Evolutionary conservation across 2,888 invertebrate species (phyloP).

Genomic region (Eupithecia centaureata): DNA sequence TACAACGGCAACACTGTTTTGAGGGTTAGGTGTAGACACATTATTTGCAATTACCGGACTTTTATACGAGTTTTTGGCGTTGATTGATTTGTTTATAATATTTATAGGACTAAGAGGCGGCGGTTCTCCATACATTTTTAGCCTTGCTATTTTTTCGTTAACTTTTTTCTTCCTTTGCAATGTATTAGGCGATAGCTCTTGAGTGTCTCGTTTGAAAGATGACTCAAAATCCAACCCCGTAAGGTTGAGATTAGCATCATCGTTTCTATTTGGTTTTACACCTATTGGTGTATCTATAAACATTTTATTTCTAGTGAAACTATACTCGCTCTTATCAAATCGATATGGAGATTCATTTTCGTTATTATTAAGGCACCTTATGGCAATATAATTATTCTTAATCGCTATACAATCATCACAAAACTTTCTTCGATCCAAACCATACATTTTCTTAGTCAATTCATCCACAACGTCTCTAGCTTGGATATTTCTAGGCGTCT

Average conservation of each 20-base stretch:
- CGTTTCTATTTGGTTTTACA: slow-evolving; percentile 41
- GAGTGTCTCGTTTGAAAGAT: slow-evolving; percentile 65
- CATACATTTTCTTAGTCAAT: slow-evolving; percentile 63
- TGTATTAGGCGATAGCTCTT: slow-evolving; percentile 56
- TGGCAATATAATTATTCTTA: slow-evolving; percentile 61
- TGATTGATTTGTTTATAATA: slow-evolving; percentile 67
- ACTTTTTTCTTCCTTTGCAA: slow-evolving; percentile 63
- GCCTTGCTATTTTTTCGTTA: slow-evolving; percentile 74
- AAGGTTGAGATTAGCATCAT: slow-evolving; percentile 63
- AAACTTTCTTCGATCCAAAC: slow-evolving; percentile 53
- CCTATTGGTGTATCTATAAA: slow-evolving; percentile 66
- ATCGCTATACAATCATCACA: slow-evolving; percentile 62
- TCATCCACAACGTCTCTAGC: slow-evolving; percentile 74
- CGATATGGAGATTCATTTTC: slow-evolving; percentile 71
- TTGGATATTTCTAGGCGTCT: slow-evolving; percentile 82
- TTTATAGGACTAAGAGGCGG: slow-evolving; percentile 81
- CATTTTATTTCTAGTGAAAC: slow-evolving; percentile 60
- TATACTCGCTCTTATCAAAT: slow-evolving; percentile 59
- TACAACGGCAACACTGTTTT: slow-evolving; percentile 40
- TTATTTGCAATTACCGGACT: slow-evolving; percentile 60
- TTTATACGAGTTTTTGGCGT: slow-evolving; percentile 68
- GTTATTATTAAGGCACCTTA: slow-evolving; percentile 45
- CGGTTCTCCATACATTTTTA: slow-evolving; percentile 82
- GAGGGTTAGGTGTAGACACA: slow-evolving; percentile 14
- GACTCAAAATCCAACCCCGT: slow-evolving; percentile 77